Evolutionary conservation across 2,888 invertebrate genomes (phyloP), one percentile per base, ranked within the genome.

Genomic region (Pristionchus japonicus): DNA sequence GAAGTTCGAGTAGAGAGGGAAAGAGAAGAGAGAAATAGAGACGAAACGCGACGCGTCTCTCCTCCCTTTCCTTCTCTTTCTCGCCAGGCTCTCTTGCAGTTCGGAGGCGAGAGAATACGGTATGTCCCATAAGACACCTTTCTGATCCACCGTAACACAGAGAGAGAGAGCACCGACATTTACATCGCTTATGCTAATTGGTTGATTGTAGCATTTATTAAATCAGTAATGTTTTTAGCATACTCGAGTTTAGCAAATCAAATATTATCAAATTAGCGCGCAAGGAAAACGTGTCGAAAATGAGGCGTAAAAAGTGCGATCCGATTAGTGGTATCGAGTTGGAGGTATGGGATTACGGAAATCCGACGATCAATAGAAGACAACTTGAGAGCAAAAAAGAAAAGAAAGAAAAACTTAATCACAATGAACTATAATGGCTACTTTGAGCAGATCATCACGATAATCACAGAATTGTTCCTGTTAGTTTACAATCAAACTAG

Each of bases 61-160:
- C n/a, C 43, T 77, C 77, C 77, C n/a, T n/a, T 77, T 11, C 43
- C 43, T 77, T 43, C 77, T 52, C 80, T 34, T 88, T 80, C 47
- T 83, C 83, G 84, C 83, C 85, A 61, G 82, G 23, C 86, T 27
- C 67, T 64, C 57, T 90, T 90, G 90, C 90, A 90, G 90, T 89
- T 86, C 89, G 89, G 80, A n/a, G n/a, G n/a, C n/a, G n/a, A n/a
- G n/a, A n/a, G n/a, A n/a, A 77, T 89, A 89, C 89, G 89, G 90
- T 90, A 90, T 89, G 88, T 57, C 23, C 89, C 86, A 89, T 88
- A 88, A 86, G 23, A 83, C 85, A 88, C 82, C 64, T 83, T 86
- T 64, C 57, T 82, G 82, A 80, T 74, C 17, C 4, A 64, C 15
- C 64, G 7, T 27, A 64, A 13, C 27, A 31, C 6, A 15, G 7